Conservation (phyloP, 1,140 invertebrate species). For the Neuroterus valhalla region DNA sequence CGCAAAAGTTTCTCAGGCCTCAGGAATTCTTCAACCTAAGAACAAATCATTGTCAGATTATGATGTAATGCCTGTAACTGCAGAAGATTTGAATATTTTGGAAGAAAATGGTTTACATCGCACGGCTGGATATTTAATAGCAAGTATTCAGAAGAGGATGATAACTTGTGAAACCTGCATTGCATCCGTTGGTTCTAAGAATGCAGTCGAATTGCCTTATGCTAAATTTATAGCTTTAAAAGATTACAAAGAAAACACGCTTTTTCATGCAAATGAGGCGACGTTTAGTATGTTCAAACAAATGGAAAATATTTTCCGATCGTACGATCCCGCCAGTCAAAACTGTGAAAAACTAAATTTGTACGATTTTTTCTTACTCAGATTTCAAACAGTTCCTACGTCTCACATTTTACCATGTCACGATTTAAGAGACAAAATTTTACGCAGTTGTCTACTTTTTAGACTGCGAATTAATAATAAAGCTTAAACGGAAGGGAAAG, state of each 20-base stretch:
- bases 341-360: background rate
- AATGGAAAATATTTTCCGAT: background rate
- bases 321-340: background rate
- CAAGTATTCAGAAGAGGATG: background rate
- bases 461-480: background rate
- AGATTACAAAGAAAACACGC: background rate
- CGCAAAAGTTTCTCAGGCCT: background rate
- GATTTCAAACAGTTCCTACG: background rate
- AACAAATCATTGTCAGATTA: background rate
- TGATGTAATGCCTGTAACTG: background rate
- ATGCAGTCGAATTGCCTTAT: background rate
- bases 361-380: background rate
- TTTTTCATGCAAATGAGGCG: background rate
- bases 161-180: slow-evolving; percentile 1
- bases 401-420: background rate
- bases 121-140: no score
- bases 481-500: background rate
- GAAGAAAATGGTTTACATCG: no score
- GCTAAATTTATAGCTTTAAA: slow-evolving; percentile 12
- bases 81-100: no score
- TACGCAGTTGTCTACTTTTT: background rate
- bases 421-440: slow-evolving; percentile 2
- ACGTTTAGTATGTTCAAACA: background rate
- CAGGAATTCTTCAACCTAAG: background rate
- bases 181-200: background rate